These are phyloP conservation scores for Drosophila sp. DNA, from an alignment of 1,140 invertebrate genomes.

Conservation along the genomic window DNA sequence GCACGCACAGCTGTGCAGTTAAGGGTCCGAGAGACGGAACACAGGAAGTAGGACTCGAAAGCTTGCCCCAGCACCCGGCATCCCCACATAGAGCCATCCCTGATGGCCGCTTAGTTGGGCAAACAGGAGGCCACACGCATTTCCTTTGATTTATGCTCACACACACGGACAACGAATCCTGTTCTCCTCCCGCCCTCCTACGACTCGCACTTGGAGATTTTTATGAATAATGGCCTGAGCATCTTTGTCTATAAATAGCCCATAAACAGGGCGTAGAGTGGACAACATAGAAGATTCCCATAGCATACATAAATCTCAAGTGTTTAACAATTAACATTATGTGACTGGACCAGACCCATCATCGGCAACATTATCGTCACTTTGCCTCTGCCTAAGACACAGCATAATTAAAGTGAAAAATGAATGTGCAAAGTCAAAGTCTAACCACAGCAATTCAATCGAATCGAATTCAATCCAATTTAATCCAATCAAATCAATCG, in stretches of 20 bases:
- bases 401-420: constrained; percentile 54
- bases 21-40: constrained; percentile 1
- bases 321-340: constrained; percentile 69
- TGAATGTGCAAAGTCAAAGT: neutral
- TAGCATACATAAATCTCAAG: constrained; percentile 64
- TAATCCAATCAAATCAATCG: constrained; percentile 7
- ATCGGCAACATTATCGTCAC: constrained; percentile 27
- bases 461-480: no score
- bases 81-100: neutral
- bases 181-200: constrained; percentile 26
- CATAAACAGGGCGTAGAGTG: constrained; percentile 45
- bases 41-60: neutral
- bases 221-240: constrained; percentile 66
- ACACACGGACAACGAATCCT: constrained; percentile 38
- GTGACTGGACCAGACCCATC: constrained; percentile 25
- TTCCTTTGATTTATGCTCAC: constrained; percentile 47
- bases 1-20: constrained; percentile 30
- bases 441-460: neutral
- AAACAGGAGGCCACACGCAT: constrained; percentile 42
- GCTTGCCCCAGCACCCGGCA: neutral
- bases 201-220: constrained; percentile 47
- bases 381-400: constrained; percentile 51
- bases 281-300: constrained; percentile 14
- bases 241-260: constrained; percentile 66
- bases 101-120: constrained; percentile 48